Conservation (phyloP, 2,797 vertebrate species). For the Parambassis ranga region DNA sequence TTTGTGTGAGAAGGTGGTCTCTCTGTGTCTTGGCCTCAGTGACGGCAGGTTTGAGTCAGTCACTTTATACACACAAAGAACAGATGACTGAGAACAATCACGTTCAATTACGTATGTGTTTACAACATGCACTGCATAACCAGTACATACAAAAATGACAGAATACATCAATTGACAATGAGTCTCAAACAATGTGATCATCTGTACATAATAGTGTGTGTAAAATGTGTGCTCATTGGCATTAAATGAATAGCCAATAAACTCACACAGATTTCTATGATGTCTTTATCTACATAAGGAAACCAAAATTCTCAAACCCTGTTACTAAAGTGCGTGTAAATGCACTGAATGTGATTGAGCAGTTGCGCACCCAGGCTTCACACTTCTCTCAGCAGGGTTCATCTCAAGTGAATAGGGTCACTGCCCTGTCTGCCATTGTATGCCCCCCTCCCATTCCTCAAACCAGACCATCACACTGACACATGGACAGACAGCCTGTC, state of each 20-base stretch:
- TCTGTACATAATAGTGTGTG: too few species aligned
- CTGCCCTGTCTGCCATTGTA: constrained; percentile 68
- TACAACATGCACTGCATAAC: neutral
- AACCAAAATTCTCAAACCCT: neutral
- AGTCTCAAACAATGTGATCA: too few species aligned
- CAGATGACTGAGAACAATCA: constrained; percentile 4
- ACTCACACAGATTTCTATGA: neutral
- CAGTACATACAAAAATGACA: too few species aligned
- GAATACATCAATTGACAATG: too few species aligned
- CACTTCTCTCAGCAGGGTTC: constrained; percentile 68
- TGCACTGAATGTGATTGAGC: constrained; percentile 46
- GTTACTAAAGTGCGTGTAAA: constrained; percentile 17
- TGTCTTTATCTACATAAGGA: neutral
- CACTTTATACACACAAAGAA: constrained; percentile 5
- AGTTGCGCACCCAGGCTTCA: constrained; percentile 46
- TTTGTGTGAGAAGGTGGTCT: constrained; percentile 69
- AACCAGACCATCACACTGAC: constrained; percentile 55
- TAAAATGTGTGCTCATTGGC: too few species aligned
- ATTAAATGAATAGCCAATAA: too few species aligned
- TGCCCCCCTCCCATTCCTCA: constrained; percentile 57
- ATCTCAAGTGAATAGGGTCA: constrained; percentile 71
- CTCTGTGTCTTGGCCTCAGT: constrained; percentile 31
- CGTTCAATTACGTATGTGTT: neutral
- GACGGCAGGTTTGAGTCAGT: constrained; percentile 51
- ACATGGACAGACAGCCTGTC: constrained; percentile 42